These are phyloP conservation scores for Dicyema japonicum DNA, from an alignment of 1,140 invertebrate genomes.

Conservation along the genomic window DNA sequence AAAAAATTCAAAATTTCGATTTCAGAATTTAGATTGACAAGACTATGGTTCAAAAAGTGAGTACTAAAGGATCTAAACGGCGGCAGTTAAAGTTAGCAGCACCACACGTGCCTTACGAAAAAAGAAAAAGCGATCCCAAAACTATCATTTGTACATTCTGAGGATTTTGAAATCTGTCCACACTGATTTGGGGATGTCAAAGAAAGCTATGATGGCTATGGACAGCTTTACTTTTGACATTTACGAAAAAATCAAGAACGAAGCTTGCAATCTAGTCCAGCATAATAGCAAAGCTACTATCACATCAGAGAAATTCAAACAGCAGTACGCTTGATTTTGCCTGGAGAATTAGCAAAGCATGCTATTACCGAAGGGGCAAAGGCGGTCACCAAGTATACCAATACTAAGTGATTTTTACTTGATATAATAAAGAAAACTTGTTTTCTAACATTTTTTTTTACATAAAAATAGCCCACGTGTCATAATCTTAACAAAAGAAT, in stretches of 20 bases:
- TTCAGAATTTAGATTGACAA: no score
- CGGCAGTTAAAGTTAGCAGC: no score
- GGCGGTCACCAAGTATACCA: constrained; percentile 26
- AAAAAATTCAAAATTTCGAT: no score
- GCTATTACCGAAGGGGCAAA: constrained; percentile 27
- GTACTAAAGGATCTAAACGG: no score
- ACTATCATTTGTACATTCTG: constrained; percentile 8
- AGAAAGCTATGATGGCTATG: constrained; percentile 30
- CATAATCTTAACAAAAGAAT: no score
- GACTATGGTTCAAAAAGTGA: no score
- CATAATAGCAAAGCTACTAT: constrained; percentile 29
- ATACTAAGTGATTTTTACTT: constrained; percentile 22
- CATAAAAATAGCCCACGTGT: no score
- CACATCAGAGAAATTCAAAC: constrained; percentile 27
- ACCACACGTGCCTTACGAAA: no score
- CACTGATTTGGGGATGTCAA: constrained; percentile 22
- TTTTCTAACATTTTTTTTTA: no score
- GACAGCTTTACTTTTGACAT: constrained; percentile 33
- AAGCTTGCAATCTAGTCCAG: constrained; percentile 31
- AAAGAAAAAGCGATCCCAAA: constrained; percentile 3
- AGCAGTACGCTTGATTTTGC: constrained; percentile 25
- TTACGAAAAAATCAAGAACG: constrained; percentile 31
- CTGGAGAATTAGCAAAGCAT: constrained; percentile 29
- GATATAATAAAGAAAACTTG: no score
- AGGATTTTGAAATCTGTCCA: constrained; percentile 20